Evolutionary conservation across 2,113 vertebrate species (phyloP).

Genomic region (Accipiter cooperii): DNA sequence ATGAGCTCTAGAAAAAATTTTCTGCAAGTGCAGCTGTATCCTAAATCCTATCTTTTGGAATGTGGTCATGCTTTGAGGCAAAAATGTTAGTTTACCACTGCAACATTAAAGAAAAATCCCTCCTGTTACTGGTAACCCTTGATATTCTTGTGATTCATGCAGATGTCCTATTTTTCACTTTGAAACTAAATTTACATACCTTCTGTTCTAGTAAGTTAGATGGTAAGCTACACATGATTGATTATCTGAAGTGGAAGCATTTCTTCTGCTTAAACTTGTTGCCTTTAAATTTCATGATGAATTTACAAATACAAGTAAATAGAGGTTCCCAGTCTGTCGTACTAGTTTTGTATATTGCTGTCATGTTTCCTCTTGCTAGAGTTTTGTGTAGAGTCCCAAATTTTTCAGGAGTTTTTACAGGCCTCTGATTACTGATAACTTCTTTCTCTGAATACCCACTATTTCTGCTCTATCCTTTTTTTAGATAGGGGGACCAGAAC

Average conservation of each 20-base stretch:
- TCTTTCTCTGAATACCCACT: background rate
- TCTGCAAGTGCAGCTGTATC: background rate
- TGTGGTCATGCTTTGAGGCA: background rate
- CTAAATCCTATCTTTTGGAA: background rate
- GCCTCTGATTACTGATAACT: background rate
- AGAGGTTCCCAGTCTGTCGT: background rate
- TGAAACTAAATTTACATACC: background rate
- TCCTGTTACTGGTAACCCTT: background rate
- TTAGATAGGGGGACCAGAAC: conserved; percentile 35
- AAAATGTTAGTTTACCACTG: background rate
- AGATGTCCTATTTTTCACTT: background rate
- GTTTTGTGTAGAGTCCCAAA: background rate
- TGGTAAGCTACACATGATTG: background rate
- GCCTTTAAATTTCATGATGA: background rate
- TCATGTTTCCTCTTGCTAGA: background rate
- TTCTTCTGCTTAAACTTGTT: background rate
- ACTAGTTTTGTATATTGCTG: background rate
- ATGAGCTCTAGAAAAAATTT: background rate
- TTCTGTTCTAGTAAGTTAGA: background rate
- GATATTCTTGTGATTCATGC: background rate
- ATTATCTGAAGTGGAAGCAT: background rate
- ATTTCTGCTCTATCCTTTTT: conserved; percentile 32
- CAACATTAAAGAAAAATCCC: background rate
- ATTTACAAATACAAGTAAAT: background rate
- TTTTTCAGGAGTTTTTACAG: background rate